Evolutionary conservation across 2,113 vertebrate species (phyloP).

Genomic region (Agapornis roseicollis): DNA sequence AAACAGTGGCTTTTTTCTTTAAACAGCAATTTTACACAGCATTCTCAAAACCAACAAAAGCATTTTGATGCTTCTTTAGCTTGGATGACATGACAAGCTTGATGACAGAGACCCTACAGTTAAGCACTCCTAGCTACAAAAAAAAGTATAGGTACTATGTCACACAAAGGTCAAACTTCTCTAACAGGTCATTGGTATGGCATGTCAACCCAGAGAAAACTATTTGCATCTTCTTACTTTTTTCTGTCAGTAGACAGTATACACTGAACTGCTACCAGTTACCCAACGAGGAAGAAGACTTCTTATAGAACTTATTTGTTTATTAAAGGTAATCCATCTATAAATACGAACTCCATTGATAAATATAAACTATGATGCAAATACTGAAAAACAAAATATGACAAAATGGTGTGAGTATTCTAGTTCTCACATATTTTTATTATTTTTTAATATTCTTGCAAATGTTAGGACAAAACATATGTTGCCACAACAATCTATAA

Average conservation of each 20-base stretch:
- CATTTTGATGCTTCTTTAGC: neutral
- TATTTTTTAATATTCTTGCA: neutral
- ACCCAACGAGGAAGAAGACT: neutral
- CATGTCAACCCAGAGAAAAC: neutral
- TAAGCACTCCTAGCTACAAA: neutral
- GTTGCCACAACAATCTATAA: neutral
- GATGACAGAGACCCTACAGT: neutral
- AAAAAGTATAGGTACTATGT: neutral
- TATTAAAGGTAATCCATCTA: neutral
- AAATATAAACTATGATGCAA: neutral
- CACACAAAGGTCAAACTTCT: neutral
- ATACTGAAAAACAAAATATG: neutral
- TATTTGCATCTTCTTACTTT: neutral
- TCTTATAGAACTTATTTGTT: neutral
- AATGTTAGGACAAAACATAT: neutral
- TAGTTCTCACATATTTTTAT: neutral
- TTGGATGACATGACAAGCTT: neutral
- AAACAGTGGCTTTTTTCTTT: neutral
- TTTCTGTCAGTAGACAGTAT: neutral
- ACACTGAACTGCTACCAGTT: neutral
- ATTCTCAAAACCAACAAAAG: neutral
- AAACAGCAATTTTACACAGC: neutral
- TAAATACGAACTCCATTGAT: neutral
- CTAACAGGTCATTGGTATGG: neutral
- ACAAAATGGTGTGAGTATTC: neutral